Conservation (phyloP, 1,140 invertebrate genomes). For the Aphelinus atriplicis region DNA sequence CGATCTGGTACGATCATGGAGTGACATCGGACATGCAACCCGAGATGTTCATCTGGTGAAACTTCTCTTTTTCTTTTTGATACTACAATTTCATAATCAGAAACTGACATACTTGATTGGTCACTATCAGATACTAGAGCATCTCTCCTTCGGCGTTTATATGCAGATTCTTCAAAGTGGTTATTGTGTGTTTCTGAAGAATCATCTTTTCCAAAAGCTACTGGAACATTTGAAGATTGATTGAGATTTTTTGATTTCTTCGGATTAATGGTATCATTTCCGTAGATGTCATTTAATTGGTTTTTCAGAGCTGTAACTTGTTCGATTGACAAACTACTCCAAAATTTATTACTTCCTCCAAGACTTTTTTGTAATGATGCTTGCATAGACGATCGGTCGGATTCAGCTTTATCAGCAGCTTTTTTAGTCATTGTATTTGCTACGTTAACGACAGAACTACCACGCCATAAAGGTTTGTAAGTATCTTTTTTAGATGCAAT, state of each 20-base stretch:
- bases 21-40: slow-evolving; percentile 76
- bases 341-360: slow-evolving; percentile 78
- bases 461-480: slow-evolving; percentile 85
- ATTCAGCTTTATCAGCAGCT: slow-evolving; percentile 48
- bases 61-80: slow-evolving; percentile 53
- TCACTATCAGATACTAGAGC: slow-evolving; percentile 1
- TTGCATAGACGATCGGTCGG: slow-evolving; percentile 49
- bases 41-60: slow-evolving; percentile 54
- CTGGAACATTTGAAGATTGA: background rate
- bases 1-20: slow-evolving; percentile 64
- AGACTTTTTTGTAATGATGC: slow-evolving; percentile 63
- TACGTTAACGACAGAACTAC: slow-evolving; percentile 81
- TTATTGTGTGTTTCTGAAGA: too few species aligned
- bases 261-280: slow-evolving; percentile 64
- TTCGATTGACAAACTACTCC: slow-evolving; percentile 86
- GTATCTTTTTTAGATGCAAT: slow-evolving; percentile 70
- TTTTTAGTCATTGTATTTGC: slow-evolving; percentile 74
- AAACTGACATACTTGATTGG: slow-evolving; percentile 10
- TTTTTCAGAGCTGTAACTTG: slow-evolving; percentile 84
- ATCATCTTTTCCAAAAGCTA: background rate
- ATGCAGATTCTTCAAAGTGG: too few species aligned
- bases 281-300: slow-evolving; percentile 85
- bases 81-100: slow-evolving; percentile 72
- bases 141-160: background rate
- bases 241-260: slow-evolving; percentile 40